phyloP scores from a whole-genome alignment of 2,113 vertebrate species.

The Ochotona curzoniae region DNA sequence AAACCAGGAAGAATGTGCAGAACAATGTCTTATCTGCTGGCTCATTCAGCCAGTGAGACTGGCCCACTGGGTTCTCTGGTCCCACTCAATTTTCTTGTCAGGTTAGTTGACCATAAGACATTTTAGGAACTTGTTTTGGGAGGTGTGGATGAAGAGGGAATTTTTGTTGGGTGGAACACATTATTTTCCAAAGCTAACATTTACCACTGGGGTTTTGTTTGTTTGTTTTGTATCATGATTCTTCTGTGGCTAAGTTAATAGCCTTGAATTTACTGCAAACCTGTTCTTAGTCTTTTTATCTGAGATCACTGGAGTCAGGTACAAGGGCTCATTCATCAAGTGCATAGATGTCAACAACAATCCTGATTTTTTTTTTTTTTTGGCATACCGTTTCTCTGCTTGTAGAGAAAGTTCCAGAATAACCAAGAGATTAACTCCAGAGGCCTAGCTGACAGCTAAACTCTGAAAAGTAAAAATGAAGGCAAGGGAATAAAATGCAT shows the following conservation, averaged over 20 bases:
- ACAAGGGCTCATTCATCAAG: neutral
- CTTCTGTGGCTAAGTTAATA: neutral
- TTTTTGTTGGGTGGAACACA: neutral
- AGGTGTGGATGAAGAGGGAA: neutral
- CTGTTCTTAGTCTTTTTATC: neutral
- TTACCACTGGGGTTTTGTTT: neutral
- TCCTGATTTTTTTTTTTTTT: neutral
- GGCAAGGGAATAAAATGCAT: neutral
- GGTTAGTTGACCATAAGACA: neutral
- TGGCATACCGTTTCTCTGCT: neutral
- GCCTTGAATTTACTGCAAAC: neutral
- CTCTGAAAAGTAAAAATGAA: neutral
- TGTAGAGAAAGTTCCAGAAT: neutral
- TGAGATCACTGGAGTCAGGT: neutral
- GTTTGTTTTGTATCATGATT: neutral
- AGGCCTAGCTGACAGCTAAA: neutral
- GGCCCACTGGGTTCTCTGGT: constrained; percentile 16
- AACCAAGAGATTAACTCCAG: neutral
- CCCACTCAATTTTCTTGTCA: neutral
- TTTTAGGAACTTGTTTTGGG: neutral
- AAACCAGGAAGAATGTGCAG: neutral
- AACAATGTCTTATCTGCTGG: neutral
- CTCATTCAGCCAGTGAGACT: neutral
- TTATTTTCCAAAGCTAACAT: neutral
- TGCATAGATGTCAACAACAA: neutral